phyloP scores from a whole-genome alignment of 2,797 vertebrate species.

The Myotis myotis region DNA sequence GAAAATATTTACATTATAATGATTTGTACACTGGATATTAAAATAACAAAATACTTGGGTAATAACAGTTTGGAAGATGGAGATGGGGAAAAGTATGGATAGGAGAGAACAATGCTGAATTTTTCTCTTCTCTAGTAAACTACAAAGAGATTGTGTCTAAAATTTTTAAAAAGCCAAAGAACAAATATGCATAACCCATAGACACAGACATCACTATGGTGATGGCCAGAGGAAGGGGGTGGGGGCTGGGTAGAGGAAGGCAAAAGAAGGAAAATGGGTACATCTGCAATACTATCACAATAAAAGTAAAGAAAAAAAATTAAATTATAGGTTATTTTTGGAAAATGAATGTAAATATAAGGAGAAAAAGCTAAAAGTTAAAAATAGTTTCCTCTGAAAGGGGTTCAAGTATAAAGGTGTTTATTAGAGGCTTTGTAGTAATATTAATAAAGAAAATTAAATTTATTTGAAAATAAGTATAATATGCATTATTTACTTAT shows the following conservation, averaged over 20 bases:
- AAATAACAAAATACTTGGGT: neutral
- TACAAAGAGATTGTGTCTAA: neutral
- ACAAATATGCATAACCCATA: neutral
- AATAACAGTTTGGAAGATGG: neutral
- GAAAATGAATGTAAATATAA: neutral
- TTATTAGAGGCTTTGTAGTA: neutral
- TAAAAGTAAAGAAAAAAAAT: neutral
- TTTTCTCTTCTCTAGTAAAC: neutral
- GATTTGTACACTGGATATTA: neutral
- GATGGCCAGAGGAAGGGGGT: neutral
- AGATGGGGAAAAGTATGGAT: neutral
- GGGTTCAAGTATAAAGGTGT: neutral
- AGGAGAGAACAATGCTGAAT: neutral
- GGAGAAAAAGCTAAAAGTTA: neutral
- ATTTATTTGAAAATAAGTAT: neutral
- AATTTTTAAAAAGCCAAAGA: neutral
- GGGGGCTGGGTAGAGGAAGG: neutral
- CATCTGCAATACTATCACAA: neutral
- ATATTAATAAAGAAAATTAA: neutral
- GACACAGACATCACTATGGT: neutral
- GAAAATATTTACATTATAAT: neutral
- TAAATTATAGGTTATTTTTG: neutral
- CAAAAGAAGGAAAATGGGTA: neutral
- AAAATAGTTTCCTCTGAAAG: neutral
- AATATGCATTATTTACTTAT: neutral